Base-by-base conservation (phyloP, 53 echinoderm and acorn worm species). In the Arbacia lixula region DNA sequence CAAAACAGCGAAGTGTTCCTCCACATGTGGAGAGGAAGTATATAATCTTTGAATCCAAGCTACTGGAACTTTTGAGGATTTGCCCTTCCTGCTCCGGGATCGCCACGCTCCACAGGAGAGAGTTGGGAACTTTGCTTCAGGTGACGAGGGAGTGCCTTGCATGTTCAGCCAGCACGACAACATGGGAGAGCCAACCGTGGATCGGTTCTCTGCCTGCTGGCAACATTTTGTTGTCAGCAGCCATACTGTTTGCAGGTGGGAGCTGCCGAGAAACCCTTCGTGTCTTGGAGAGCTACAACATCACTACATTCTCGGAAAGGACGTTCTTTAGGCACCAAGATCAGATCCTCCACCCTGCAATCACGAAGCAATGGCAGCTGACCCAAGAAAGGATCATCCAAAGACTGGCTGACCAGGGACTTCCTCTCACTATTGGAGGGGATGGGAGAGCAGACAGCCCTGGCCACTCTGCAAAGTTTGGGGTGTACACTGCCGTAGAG, bases 381-480 rank as follows among this genome's bases (percentile, higher is more conserved):
- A n/a, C n/a, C n/a, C n/a, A n/a, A n/a, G 0, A 2, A 14, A 21
- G 11, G 53, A 5, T 73, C 9, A 27, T 73, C 20, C 14, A 28
- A 49, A 6, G 36, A 20, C 56, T 76, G 0, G 21, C 11, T 1
- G 36, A 6, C 19, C 35, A 32, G 12, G 76, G 36, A 0, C 35
- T 5, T 19, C 81, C 64, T 0, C 54, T 86, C 14, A 33, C 38
- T 4, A 60, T 86, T 12, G 86, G 82, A 5, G 90, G 86, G 0
- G 83, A 90, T 74, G 90, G 86, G 1, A 38, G 83, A 55, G 86
- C 83, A 29, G 90, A 83, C 32, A 90, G 90, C 42, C 90, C 86
- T 40, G 90, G 90, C 1, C 83, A 90, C 36, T 82, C 75, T 9
- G 90, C 90, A 25, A 90, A 90, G 26, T 86, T 71, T 66, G 86